Conservation (phyloP, 2,113 vertebrate species). For the Rhynchomys soricoides region DNA sequence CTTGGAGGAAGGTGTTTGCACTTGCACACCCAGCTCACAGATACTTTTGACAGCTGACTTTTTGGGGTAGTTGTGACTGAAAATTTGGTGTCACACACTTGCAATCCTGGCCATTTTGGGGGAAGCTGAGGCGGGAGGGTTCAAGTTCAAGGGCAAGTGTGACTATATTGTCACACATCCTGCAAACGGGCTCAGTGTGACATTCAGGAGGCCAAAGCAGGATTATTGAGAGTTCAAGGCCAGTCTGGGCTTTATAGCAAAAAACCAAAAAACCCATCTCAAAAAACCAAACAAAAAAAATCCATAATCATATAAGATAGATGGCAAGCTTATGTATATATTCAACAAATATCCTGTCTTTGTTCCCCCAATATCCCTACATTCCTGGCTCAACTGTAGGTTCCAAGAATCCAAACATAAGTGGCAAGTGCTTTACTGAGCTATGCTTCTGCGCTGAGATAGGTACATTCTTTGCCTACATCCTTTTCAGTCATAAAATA, state of each 20-base stretch:
- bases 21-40: not conserved
- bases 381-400: not conserved
- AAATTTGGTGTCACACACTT: not conserved
- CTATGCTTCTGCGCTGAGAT: not conserved
- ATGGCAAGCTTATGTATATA: not conserved
- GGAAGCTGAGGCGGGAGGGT: not conserved
- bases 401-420: not conserved
- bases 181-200: not conserved
- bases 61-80: not conserved
- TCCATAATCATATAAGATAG: not conserved
- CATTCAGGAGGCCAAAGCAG: not conserved
- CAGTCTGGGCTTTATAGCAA: not conserved
- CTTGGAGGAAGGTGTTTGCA: not conserved
- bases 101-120: not conserved
- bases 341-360: not conserved
- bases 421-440: not conserved
- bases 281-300: not conserved
- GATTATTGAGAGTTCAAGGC: not conserved
- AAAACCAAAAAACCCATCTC: not conserved
- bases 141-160: not conserved
- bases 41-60: slow-evolving; percentile 1
- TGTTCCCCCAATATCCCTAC: not conserved
- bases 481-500: not conserved
- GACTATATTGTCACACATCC: not conserved
- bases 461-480: not conserved